Evolutionary conservation across 1,140 invertebrate species (phyloP).

Genomic region (Diorhabda elongata): DNA sequence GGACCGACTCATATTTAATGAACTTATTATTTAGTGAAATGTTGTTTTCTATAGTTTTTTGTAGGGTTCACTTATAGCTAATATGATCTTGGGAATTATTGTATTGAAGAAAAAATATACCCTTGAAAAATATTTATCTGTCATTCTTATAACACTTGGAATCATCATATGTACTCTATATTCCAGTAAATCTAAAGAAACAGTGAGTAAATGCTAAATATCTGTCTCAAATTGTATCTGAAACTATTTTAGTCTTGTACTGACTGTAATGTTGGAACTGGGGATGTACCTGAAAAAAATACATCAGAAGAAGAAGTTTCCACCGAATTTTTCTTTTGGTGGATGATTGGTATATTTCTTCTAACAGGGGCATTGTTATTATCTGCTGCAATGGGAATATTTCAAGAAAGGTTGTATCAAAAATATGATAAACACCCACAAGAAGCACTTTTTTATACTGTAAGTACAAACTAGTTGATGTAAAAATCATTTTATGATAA

Average conservation of each 20-base stretch:
- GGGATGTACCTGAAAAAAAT: conserved; percentile 44
- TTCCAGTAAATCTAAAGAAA: conserved; percentile 58
- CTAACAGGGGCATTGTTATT: conserved; percentile 86
- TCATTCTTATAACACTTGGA: conserved; percentile 87
- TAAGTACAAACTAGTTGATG: conserved; percentile 42
- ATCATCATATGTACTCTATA: conserved; percentile 90
- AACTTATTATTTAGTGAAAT: conserved; percentile 8
- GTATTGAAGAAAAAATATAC: conserved; percentile 84
- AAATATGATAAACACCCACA: conserved; percentile 89
- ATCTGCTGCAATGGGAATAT: conserved; percentile 94
- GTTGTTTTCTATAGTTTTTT: conserved; percentile 25
- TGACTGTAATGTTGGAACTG: conserved; percentile 45
- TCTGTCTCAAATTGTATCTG: neutral
- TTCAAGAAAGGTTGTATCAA: conserved; percentile 86
- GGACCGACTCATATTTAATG: neutral
- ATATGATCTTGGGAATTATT: conserved; percentile 91
- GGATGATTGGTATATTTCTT: conserved; percentile 77
- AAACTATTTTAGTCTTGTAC: conserved; percentile 33
- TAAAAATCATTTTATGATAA: conserved; percentile 1
- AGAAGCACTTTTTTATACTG: conserved; percentile 92
- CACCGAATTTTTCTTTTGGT: conserved; percentile 71
- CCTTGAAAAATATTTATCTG: conserved; percentile 84
- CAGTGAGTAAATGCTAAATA: neutral
- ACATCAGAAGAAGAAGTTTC: conserved; percentile 46
- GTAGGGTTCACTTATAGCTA: conserved; percentile 92